Base-by-base conservation (phyloP, 1,140 invertebrate genomes). In the Arion vulgaris region DNA sequence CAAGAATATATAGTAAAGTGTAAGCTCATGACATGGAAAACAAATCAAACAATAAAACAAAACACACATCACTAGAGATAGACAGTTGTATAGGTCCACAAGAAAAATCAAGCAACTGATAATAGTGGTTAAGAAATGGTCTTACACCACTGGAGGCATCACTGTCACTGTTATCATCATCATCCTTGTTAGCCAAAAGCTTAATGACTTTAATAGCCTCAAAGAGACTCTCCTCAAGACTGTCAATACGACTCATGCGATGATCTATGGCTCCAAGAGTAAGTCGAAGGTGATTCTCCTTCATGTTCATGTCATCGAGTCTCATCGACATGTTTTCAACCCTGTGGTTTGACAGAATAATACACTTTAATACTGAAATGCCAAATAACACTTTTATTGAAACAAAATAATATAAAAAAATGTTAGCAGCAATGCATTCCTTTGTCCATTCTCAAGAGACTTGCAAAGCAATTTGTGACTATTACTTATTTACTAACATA, bases 241-340 rank as follows among this genome's bases (percentile, higher is more conserved):
- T 96, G 91, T 98, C 96, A 75, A 98, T 91, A 90, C 96, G 96
- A 5, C 95, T 94, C 81, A 97, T 94, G 72, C 96, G 95, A 91
- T 97, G 97, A 90, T 98, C 97, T 80, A 98, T 94, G 83, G 95
- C 95, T 94, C 97, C 93, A 66, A 96, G 93, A 0, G 95, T 95
- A 15, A 95, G 94, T 69, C 95, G 95, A 88, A 97, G 96, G 86
- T 94, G 94, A 90, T 96, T 96, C 90, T 97, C 96, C 92, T 97
- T 97, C 88, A 96, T 96, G 92, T 97, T 96, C 78, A 98, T 96
- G 90, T 98, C 97, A 92, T 98, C 97, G 84, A 94, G 87, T 86
- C 92, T 90, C 86, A 95, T 95, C 76, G 95, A 94, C 93, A 98
- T 96, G 91, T 96, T 95, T 93, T 98, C 97, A 82, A 97, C 96